Conservation (phyloP, 2,888 invertebrate species). For the Rapana venosa region DNA sequence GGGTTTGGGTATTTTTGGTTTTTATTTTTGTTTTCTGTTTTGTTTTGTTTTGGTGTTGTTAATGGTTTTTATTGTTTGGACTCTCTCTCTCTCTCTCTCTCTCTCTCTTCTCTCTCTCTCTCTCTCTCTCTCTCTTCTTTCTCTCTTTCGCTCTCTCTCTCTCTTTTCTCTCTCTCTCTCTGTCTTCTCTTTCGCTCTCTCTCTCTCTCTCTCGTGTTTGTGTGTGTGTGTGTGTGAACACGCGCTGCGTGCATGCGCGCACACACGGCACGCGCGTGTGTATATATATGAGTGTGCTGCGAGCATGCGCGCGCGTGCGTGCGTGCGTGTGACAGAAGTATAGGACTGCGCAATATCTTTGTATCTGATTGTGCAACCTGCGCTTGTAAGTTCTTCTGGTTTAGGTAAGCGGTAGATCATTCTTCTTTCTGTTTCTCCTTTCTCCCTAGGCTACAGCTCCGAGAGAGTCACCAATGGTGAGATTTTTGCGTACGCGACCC, state of each 20-base stretch:
- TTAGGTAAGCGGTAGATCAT: too few relatives aligned
- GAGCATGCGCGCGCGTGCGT: background rate
- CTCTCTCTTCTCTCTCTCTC: background rate
- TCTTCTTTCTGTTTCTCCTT: too few relatives aligned
- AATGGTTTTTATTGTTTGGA: background rate
- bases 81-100: background rate
- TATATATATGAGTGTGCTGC: conserved; percentile 18
- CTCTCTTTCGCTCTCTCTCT: background rate
- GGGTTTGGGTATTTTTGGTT: background rate
- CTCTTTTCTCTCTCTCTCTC: background rate
- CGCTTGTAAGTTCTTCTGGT: too few relatives aligned
- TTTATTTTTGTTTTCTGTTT: background rate
- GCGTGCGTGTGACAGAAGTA: too few relatives aligned
- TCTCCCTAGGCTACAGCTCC: too few relatives aligned
- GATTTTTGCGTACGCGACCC: too few relatives aligned
- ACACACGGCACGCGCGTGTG: background rate
- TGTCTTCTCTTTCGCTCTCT: background rate
- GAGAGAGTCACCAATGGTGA: too few relatives aligned
- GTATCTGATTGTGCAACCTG: too few relatives aligned
- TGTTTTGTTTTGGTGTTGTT: too few relatives aligned
- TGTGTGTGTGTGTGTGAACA: background rate
- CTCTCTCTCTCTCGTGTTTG: background rate
- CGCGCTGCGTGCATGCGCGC: background rate
- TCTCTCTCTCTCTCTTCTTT: background rate
- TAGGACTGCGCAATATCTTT: too few relatives aligned